These are phyloP conservation scores for Latrodectus elegans DNA, from an alignment of 2,888 invertebrate genomes.

Conservation along the genomic window DNA sequence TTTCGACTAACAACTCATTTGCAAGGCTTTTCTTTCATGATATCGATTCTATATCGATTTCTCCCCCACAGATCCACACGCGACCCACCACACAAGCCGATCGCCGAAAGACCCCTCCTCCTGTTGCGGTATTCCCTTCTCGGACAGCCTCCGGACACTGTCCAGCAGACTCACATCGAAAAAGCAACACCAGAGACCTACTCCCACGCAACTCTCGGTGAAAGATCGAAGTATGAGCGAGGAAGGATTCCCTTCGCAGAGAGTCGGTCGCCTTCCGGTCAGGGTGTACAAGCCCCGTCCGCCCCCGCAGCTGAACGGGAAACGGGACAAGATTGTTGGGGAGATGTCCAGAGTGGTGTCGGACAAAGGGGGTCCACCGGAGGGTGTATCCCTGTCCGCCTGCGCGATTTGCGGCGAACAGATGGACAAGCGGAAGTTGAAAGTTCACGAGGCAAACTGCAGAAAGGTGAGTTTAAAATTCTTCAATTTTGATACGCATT, in stretches of 20 bases:
- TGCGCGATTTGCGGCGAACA: constrained; percentile 57
- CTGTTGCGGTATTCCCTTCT: constrained; percentile 14
- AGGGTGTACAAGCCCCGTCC: constrained; percentile 25
- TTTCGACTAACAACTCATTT: too few relatives aligned
- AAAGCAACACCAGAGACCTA: background rate
- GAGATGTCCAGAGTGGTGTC: constrained; percentile 32
- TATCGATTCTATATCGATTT: background rate
- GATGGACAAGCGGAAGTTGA: constrained; percentile 34
- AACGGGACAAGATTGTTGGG: background rate
- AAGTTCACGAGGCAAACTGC: constrained; percentile 60
- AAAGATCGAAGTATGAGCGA: background rate
- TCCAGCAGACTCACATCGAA: background rate
- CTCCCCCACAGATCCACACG: background rate
- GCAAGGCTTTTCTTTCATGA: background rate
- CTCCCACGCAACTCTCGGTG: background rate
- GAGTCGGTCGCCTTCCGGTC: constrained; percentile 24
- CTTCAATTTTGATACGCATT: background rate
- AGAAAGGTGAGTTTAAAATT: constrained; percentile 31
- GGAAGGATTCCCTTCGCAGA: background rate
- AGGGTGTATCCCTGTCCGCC: background rate
- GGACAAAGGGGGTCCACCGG: constrained; percentile 22
- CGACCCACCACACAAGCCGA: constrained; percentile 1
- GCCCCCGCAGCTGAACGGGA: background rate
- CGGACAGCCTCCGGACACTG: constrained; percentile 16
- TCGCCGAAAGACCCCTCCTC: constrained; percentile 7